Percentiles rank a stretch among this genome's conserved stretches.
phyloP scores from a whole-genome alignment of 1,140 invertebrate genomes.

The Paracyclopina nana region DNA sequence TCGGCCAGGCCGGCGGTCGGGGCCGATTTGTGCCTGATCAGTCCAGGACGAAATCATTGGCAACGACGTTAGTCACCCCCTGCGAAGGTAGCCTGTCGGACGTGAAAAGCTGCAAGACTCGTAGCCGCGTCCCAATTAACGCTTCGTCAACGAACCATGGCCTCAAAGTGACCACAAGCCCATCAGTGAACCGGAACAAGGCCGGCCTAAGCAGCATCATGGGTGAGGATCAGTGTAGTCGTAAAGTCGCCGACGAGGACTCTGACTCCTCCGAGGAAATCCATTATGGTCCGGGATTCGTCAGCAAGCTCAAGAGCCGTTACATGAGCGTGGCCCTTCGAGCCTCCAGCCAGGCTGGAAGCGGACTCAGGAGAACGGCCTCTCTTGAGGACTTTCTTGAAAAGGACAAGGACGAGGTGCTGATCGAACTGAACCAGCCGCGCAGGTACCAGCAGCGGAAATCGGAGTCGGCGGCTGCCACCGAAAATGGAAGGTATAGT shows the following conservation, averaged over 20 bases:
- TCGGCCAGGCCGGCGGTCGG: too few species aligned
- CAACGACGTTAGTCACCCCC: too few species aligned
- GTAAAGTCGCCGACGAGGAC: background rate
- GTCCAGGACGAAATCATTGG: too few species aligned
- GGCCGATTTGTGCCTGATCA: too few species aligned
- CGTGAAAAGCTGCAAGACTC: too few species aligned
- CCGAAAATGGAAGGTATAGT: background rate
- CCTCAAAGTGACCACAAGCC: too few species aligned
- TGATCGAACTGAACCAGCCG: background rate
- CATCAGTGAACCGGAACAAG: too few species aligned
- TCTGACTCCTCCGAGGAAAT: conserved; percentile 39
- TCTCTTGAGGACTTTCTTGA: conserved; percentile 64
- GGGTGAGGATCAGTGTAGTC: too few species aligned
- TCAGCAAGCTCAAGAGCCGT: conserved; percentile 58
- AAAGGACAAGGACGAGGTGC: conserved; percentile 26
- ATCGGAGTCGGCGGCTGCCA: background rate
- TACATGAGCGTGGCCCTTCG: conserved; percentile 57
- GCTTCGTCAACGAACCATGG: too few species aligned
- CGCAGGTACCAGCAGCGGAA: background rate
- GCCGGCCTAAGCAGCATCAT: too few species aligned
- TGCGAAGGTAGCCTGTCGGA: too few species aligned
- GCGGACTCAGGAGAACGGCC: conserved; percentile 40
- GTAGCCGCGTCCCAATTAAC: too few species aligned
- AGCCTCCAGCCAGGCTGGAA: conserved; percentile 37
- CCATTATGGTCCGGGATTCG: conserved; percentile 74